Percentiles rank a stretch among this genome's conserved stretches.
These are phyloP conservation scores for Cylas formicarius DNA, from an alignment of 1,140 invertebrate species.

Conservation along the genomic window DNA sequence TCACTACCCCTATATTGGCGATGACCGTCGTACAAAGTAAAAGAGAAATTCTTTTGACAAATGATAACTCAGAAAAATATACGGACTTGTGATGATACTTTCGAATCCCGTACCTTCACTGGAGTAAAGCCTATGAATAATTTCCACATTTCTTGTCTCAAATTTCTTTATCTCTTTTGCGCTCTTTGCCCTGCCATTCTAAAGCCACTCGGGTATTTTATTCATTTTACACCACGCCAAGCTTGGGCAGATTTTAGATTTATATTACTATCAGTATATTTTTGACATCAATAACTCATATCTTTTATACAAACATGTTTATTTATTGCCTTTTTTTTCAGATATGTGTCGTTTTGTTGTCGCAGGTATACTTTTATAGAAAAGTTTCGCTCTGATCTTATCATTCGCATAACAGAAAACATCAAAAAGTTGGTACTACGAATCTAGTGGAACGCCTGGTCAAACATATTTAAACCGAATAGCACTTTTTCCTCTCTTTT, in stretches of 20 bases:
- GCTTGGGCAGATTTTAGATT: slow-evolving; percentile 19
- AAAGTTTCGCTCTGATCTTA: too few species aligned
- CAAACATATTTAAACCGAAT: too few species aligned
- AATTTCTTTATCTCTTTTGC: slow-evolving; percentile 35
- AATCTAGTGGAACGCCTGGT: too few species aligned
- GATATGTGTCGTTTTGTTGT: background rate
- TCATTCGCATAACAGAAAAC: too few species aligned
- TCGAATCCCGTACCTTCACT: slow-evolving; percentile 30
- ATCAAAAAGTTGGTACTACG: too few species aligned
- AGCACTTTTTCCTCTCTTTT: too few species aligned
- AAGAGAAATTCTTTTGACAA: slow-evolving; percentile 30
- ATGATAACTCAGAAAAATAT: slow-evolving; percentile 33
- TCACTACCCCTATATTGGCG: slow-evolving; percentile 14
- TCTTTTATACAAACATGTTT: slow-evolving; percentile 7
- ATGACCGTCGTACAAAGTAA: slow-evolving; percentile 13
- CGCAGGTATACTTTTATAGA: too few species aligned
- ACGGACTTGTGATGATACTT: slow-evolving; percentile 31
- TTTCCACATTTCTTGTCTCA: slow-evolving; percentile 37
- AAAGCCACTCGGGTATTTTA: slow-evolving; percentile 32
- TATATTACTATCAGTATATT: slow-evolving; percentile 20
- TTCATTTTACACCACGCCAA: slow-evolving; percentile 33
- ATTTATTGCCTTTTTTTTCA: slow-evolving; percentile 7
- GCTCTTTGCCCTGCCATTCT: slow-evolving; percentile 28
- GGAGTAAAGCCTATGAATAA: slow-evolving; percentile 39
- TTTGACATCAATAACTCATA: slow-evolving; percentile 19